Base-by-base conservation (phyloP, 1,140 invertebrate genomes). In the Pseudomyrmex pallidus region DNA sequence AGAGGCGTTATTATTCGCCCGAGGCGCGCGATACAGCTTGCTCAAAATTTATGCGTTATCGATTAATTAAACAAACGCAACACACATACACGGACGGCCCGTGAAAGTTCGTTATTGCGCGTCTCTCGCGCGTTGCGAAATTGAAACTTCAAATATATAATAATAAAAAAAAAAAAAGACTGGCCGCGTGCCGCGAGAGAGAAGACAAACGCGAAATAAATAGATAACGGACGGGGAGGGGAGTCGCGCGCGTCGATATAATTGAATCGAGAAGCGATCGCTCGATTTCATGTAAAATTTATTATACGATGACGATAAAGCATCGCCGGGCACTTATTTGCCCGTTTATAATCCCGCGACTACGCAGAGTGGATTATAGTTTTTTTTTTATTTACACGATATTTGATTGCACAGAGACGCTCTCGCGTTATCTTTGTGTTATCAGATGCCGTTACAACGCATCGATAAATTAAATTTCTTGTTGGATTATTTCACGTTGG, bases 31-130 rank as follows among this genome's bases (percentile, higher is more conserved):
- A 56, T 68, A 57, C 2, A 46, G 50, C 13, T 63, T 22, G 44
- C 20, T 56, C 50, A 56, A 77, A 56, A 77, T 77, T 68, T 25
- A 56, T 66, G 17, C 25, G 9, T 15, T 15, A 52, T 68, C 74
- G 74, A 77, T 67, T 67, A 22, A 77, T 67, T 67, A 22, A 22
- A 25, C 3, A 25, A 66, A 67, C 44, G 2, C 61, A 54, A 44
- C 44, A 35, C 2, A 35, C 35, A 56, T 22, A 10, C 48, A 67
- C 46, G 5, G 17, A 20, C 2, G n/a, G n/a, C 15, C 10, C n/a
- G 62, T 54, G 13, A 77, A 77, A 77, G 62, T 13, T 17, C n/a
- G 22, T 2, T 48, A 9, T 74, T 74, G 20, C 15, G 17, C 35
- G 35, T 74, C 20, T 20, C 35, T 46, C 61, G 22, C 44, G n/a